These are phyloP conservation scores for Dendroctonus ponderosae DNA, from an alignment of 1,140 invertebrate species.

Conservation along the genomic window DNA sequence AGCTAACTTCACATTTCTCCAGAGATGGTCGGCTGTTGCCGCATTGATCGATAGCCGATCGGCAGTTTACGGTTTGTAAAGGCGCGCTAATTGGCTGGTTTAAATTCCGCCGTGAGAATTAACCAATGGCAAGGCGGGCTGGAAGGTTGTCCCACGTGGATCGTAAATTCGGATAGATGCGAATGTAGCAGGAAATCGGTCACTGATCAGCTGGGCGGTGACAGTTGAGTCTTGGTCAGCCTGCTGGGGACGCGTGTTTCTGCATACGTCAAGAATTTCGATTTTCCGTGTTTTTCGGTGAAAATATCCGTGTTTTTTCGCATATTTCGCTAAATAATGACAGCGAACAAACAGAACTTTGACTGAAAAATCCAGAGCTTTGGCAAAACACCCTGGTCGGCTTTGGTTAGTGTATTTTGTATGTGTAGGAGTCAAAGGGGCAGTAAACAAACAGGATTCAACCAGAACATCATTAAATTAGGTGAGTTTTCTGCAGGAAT, in stretches of 20 bases:
- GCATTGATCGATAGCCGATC: neutral
- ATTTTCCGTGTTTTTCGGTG: neutral
- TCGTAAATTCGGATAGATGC: conserved; percentile 3
- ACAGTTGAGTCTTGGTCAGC: conserved; percentile 6
- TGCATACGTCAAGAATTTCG: conserved; percentile 1
- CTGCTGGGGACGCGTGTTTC: conserved; percentile 5
- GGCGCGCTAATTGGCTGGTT: neutral
- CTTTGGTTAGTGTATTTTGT: no score
- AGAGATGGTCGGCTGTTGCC: neutral
- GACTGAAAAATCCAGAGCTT: no score
- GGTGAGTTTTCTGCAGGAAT: no score
- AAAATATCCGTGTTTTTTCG: no score
- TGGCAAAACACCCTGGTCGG: no score
- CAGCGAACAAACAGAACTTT: no score
- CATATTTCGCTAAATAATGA: no score
- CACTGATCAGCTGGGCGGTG: conserved; percentile 27
- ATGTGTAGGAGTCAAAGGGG: no score
- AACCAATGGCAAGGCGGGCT: conserved; percentile 4
- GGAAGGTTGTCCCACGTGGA: conserved; percentile 19
- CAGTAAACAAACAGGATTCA: no score
- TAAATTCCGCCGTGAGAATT: neutral
- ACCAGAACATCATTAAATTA: no score
- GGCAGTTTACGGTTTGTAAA: neutral
- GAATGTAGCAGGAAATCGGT: conserved; percentile 21
- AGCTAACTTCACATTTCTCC: neutral